phyloP scores from a whole-genome alignment of 1,140 invertebrate species.

The Choristoneura fumiferana region DNA sequence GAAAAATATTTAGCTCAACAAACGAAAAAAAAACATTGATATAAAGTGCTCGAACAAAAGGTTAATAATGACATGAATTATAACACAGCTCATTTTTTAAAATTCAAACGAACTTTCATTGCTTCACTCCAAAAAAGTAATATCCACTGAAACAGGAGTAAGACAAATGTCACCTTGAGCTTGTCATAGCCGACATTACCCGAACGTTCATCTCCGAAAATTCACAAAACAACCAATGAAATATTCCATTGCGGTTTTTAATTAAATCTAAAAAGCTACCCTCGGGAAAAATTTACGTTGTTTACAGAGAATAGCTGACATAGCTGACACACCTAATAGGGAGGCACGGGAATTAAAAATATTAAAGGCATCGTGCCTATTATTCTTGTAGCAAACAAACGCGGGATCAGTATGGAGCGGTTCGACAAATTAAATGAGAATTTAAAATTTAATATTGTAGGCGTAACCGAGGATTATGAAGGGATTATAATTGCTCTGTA shows the following conservation, averaged over 20 bases:
- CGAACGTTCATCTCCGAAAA: not conserved
- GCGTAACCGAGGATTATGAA: no score
- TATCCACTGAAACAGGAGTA: not conserved
- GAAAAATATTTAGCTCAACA: no score
- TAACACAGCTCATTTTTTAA: not conserved
- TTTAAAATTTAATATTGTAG: no score
- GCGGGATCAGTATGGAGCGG: not conserved
- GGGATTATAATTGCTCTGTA: no score
- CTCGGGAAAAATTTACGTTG: not conserved
- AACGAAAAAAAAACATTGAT: no score
- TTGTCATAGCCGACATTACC: not conserved
- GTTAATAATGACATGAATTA: not conserved
- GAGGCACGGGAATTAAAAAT: not conserved
- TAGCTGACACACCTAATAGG: constrained; percentile 8
- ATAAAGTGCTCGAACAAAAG: no score
- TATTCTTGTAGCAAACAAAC: not conserved
- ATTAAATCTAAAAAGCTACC: constrained; percentile 10
- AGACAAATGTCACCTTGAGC: not conserved
- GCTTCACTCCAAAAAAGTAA: no score
- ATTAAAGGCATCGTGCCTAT: constrained; percentile 1
- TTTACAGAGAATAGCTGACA: constrained; percentile 4
- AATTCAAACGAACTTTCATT: not conserved
- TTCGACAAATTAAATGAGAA: no score
- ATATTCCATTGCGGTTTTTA: not conserved
- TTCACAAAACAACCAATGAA: not conserved